These are phyloP conservation scores for Luidia sarsii DNA, from an alignment of 53 echinoderm and acorn worm species.

Conservation along the genomic window DNA sequence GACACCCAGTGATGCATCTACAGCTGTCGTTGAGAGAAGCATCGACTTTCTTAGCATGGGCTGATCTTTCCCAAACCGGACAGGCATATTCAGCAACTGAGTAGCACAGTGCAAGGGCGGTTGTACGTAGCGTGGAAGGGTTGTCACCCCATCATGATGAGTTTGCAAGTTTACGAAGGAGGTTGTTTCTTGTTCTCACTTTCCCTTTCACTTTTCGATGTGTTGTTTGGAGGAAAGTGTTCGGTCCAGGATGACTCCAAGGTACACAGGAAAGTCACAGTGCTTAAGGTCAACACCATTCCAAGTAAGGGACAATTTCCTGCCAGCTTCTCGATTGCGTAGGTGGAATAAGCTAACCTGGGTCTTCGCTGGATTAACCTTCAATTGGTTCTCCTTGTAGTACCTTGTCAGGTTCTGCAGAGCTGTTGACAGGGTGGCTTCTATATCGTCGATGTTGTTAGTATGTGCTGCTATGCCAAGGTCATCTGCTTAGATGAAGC, in stretches of 20 bases:
- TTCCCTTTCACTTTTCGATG: constrained; percentile 12
- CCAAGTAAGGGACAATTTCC: constrained; percentile 28
- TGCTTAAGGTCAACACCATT: constrained; percentile 32
- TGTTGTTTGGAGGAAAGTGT: constrained; percentile 48
- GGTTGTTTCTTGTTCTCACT: constrained; percentile 8
- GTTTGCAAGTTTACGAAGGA: not conserved
- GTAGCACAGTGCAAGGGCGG: too few relatives aligned
- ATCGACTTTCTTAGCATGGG: constrained; percentile 34
- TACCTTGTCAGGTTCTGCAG: not conserved
- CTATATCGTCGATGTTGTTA: not conserved
- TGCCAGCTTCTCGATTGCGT: constrained; percentile 44
- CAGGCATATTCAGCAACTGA: too few relatives aligned
- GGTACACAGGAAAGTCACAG: constrained; percentile 25
- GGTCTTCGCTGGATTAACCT: constrained; percentile 46
- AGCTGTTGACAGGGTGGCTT: not conserved
- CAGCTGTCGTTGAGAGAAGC: constrained; percentile 33
- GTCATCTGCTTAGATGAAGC: constrained; percentile 60
- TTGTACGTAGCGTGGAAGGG: too few relatives aligned
- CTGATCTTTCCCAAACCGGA: constrained; percentile 53
- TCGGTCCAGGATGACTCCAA: constrained; percentile 5
- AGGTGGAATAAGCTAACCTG: constrained; percentile 62
- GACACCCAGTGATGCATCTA: constrained; percentile 34
- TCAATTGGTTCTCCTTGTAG: constrained; percentile 49
- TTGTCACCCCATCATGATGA: not conserved
- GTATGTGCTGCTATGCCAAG: constrained; percentile 51